Evolutionary conservation across 1,140 invertebrate species (phyloP).

Genomic region (Caerostris darwini): DNA sequence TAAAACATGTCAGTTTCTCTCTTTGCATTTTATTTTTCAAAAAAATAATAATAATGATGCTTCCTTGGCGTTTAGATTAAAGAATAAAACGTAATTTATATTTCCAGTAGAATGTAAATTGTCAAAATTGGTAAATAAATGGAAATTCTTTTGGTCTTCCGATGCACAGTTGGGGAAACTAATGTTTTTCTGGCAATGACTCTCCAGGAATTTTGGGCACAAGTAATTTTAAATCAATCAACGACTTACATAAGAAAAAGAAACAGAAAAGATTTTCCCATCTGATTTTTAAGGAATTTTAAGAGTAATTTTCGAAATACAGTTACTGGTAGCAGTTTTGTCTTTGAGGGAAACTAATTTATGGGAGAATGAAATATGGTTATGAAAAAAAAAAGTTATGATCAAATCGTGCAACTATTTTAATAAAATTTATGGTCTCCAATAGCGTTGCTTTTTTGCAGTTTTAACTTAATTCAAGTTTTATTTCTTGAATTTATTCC

Average conservation of each 20-base stretch:
- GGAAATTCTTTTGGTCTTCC: conserved; percentile 34
- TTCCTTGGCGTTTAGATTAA: conserved; percentile 40
- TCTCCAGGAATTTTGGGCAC: not conserved
- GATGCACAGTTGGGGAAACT: not conserved
- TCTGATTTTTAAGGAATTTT: not conserved
- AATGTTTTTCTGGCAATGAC: conserved; percentile 50
- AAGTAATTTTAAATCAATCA: conserved; percentile 52
- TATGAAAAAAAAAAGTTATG: not conserved
- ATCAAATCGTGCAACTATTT: not conserved
- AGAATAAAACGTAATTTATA: conserved; percentile 62
- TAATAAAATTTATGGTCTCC: not conserved
- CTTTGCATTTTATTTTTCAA: conserved; percentile 15
- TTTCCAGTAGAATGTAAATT: conserved; percentile 52
- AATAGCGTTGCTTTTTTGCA: not conserved
- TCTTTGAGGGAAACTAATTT: not conserved
- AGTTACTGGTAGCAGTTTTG: conserved; percentile 35
- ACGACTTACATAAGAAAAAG: not conserved
- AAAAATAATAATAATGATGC: conserved; percentile 51
- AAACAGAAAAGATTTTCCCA: not conserved
- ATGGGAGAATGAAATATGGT: not conserved
- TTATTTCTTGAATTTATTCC: not conserved
- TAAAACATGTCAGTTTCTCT: conserved; percentile 22
- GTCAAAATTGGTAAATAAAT: conserved; percentile 63
- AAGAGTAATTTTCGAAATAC: not conserved
- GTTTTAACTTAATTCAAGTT: not conserved